Conservation (phyloP, 1,140 invertebrate species). For the Alviniconcha marisindica region DNA sequence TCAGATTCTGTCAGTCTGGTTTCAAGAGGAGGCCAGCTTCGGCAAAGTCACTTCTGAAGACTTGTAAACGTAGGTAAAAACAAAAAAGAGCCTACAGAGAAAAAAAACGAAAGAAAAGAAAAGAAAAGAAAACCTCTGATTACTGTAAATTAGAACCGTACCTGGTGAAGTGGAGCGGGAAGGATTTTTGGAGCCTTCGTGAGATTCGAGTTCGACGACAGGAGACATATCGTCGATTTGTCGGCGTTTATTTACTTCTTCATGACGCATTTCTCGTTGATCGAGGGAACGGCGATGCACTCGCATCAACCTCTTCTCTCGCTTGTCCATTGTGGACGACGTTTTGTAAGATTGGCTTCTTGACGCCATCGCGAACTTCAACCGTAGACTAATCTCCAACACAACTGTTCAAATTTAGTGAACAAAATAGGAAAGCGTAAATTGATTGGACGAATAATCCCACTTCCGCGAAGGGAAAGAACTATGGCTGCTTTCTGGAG, state of each 20-base stretch:
- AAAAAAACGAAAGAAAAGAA: no score
- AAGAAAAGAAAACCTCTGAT: no score
- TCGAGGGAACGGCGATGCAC: conserved; percentile 53
- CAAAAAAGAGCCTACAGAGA: no score
- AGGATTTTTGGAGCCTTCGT: conserved; percentile 23
- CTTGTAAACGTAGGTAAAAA: no score
- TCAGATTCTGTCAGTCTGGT: no score
- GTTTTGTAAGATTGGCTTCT: conserved; percentile 44
- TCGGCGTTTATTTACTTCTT: conserved; percentile 50
- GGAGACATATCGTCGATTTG: conserved; percentile 48
- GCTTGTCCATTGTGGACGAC: conserved; percentile 38
- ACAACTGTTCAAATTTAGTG: conserved; percentile 28
- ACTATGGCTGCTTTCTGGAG: no score
- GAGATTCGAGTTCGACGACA: conserved; percentile 48
- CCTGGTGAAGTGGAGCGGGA: conserved; percentile 16
- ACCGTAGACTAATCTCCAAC: background rate
- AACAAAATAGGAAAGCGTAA: background rate
- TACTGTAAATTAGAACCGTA: no score
- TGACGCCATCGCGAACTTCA: background rate
- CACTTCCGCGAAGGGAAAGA: background rate
- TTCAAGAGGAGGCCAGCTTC: no score
- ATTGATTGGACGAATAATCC: conserved; percentile 2
- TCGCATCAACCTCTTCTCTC: conserved; percentile 40
- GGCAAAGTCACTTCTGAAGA: no score
- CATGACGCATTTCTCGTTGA: conserved; percentile 50